Evolutionary conservation across 1,140 invertebrate species (phyloP).

Genomic region (Nylanderia fulva): DNA sequence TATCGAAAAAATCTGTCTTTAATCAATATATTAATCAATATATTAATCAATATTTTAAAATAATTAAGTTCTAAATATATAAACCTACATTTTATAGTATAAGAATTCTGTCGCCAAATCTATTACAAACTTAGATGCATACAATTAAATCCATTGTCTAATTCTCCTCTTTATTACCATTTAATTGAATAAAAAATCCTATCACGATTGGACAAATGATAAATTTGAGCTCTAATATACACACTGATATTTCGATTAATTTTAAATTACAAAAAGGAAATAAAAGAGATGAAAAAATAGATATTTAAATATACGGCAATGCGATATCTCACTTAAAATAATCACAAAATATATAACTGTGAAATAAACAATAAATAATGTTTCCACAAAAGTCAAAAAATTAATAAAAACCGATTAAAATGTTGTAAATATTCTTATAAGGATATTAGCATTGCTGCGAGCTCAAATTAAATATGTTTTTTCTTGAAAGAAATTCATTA

Average conservation of each 20-base stretch:
- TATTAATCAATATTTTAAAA: no score
- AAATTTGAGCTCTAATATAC: not conserved
- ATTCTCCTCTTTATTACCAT: no score
- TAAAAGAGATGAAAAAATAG: not conserved
- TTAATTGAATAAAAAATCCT: not conserved
- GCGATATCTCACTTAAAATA: not conserved
- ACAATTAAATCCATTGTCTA: no score
- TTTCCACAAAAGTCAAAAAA: not conserved
- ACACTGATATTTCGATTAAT: not conserved
- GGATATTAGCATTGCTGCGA: not conserved
- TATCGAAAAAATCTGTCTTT: no score
- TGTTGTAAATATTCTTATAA: not conserved
- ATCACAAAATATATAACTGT: slow-evolving; percentile 3
- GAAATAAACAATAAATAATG: slow-evolving; percentile 21
- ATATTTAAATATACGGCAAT: not conserved
- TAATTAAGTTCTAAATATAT: no score
- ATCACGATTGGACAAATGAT: not conserved
- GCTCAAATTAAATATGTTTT: not conserved
- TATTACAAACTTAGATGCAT: no score
- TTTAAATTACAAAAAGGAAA: not conserved
- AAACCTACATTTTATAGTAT: no score
- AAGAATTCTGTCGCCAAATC: no score
- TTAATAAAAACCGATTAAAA: slow-evolving; percentile 24
- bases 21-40: no score
- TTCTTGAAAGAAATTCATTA: not conserved